These are phyloP conservation scores for Lepus oiostolus DNA, from an alignment of 2,797 vertebrate genomes.

Conservation along the genomic window DNA sequence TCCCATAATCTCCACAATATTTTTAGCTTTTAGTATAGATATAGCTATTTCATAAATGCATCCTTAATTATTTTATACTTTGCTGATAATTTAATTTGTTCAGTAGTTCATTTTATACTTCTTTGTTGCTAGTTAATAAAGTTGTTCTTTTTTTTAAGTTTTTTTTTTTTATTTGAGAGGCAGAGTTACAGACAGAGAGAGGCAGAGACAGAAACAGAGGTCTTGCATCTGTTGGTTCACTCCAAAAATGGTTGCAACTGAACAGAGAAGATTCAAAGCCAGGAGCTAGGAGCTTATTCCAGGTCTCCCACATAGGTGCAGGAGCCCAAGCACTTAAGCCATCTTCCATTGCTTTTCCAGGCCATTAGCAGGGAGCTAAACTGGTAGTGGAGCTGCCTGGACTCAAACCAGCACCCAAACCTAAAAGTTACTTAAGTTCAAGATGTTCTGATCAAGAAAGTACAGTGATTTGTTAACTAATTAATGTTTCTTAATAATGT, in stretches of 20 bases:
- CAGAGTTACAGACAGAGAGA: too few relatives aligned
- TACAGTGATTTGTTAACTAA: not conserved
- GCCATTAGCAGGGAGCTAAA: too few relatives aligned
- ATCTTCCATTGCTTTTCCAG: too few relatives aligned
- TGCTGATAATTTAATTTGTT: not conserved
- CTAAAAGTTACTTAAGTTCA: not conserved
- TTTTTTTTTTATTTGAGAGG: not conserved
- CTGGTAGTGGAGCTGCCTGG: too few relatives aligned
- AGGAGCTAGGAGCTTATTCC: too few relatives aligned
- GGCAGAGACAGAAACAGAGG: too few relatives aligned
- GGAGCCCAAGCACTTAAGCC: too few relatives aligned
- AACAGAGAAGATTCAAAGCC: too few relatives aligned
- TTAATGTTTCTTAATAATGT: conserved; percentile 25
- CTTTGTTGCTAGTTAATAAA: not conserved
- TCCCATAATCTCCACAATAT: not conserved
- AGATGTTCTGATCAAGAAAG: not conserved
- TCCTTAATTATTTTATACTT: conserved; percentile 21
- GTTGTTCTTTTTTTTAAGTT: not conserved
- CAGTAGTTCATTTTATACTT: conserved; percentile 24
- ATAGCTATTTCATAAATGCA: not conserved
- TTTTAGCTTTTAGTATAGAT: not conserved
- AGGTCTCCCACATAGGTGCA: too few relatives aligned
- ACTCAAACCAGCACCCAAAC: too few relatives aligned
- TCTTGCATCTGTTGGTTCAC: too few relatives aligned
- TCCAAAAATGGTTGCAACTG: too few relatives aligned